Evolutionary conservation across 2,888 invertebrate species (phyloP).

Genomic region (Tridacna crocea): DNA sequence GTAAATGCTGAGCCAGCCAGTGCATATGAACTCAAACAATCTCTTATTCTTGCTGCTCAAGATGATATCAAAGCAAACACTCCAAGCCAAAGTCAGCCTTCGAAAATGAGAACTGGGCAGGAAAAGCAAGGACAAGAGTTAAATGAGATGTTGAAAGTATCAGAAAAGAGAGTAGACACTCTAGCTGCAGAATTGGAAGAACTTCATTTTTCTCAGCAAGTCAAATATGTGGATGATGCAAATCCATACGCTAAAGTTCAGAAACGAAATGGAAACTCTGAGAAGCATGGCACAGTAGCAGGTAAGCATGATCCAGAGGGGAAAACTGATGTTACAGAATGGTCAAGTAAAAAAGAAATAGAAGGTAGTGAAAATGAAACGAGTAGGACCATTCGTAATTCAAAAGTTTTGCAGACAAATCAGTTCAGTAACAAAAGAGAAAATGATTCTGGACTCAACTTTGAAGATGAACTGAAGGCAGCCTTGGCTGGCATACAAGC

Average conservation of each 20-base stretch:
- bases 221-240: not conserved
- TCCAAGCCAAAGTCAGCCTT: not conserved
- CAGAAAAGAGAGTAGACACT: not conserved
- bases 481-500: conserved; percentile 33
- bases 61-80: not conserved
- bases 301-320: not conserved
- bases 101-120: not conserved
- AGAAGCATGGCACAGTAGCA: not conserved
- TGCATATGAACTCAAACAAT: conserved; percentile 14
- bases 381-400: not conserved
- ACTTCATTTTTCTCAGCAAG: not conserved
- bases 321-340: not conserved
- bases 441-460: conserved; percentile 20
- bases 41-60: not conserved
- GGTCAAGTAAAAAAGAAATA: not conserved
- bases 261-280: not conserved
- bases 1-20: conserved; percentile 23
- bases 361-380: not conserved
- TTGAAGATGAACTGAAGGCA: conserved; percentile 39
- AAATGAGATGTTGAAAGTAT: not conserved
- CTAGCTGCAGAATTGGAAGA: not conserved
- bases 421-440: not conserved
- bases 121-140: not conserved
- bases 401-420: not conserved
- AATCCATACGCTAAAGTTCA: not conserved